These are phyloP conservation scores for Macquaria ambigua DNA, from an alignment of 2,113 vertebrate species.

Conservation along the genomic window DNA sequence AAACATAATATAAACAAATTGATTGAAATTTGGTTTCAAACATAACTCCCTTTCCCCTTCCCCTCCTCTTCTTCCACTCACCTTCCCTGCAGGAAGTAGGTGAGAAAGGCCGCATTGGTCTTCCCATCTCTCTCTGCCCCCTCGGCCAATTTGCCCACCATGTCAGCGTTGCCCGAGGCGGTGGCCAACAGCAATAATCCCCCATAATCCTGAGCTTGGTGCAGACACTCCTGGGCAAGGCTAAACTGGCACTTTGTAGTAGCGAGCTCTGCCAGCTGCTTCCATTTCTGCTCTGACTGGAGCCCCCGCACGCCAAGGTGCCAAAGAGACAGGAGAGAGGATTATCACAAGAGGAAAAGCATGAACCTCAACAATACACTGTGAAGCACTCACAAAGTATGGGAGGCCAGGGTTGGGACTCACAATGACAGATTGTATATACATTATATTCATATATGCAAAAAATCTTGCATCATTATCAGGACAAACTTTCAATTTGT, in stretches of 20 bases:
- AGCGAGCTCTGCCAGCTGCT: constrained; percentile 95
- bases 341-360: constrained; percentile 48
- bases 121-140: constrained; percentile 93
- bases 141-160: constrained; percentile 94
- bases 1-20: background rate
- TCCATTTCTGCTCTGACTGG: constrained; percentile 98
- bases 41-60: background rate
- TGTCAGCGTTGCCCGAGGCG: constrained; percentile 91
- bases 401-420: background rate
- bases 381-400: background rate
- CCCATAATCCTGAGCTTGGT: constrained; percentile 95
- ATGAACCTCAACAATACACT: constrained; percentile 2
- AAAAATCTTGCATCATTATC: too few species aligned
- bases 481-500: too few species aligned
- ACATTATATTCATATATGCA: background rate
- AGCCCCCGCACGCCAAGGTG: constrained; percentile 20
- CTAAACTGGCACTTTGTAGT: constrained; percentile 94
- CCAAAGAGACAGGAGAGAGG: constrained; percentile 54
- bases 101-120: constrained; percentile 97
- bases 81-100: constrained; percentile 96
- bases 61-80: constrained; percentile 81
- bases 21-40: background rate
- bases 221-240: constrained; percentile 95
- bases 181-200: constrained; percentile 95
- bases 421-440: constrained; percentile 15